Conservation (phyloP, 1,140 invertebrate species). For the Papilio machaon region DNA sequence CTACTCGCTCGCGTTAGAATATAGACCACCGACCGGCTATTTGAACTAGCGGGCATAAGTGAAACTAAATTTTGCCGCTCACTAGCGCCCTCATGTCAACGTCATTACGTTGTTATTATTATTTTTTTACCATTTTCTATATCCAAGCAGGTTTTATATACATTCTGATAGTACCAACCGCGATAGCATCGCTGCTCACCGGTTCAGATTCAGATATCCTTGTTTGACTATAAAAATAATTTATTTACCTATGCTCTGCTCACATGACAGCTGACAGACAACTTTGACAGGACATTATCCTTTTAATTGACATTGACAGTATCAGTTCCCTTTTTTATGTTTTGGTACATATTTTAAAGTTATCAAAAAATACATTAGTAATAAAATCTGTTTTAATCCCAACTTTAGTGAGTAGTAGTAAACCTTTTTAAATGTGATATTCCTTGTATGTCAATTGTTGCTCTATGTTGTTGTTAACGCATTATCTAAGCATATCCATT, state of each 20-base stretch:
- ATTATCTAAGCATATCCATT: background rate
- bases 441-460: background rate
- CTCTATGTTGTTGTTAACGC: background rate
- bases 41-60: no score
- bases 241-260: background rate
- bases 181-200: no score
- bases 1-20: background rate
- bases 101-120: no score
- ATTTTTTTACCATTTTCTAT: no score
- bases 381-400: background rate
- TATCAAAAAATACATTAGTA: background rate
- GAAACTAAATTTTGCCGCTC: no score
- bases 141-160: no score
- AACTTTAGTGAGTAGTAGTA: background rate
- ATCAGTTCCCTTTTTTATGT: background rate
- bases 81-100: no score
- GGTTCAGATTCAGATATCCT: no score
- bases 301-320: constrained; percentile 8
- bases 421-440: background rate
- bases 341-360: background rate
- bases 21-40: no score
- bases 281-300: background rate
- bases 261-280: background rate
- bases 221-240: no score
- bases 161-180: no score